Base-by-base conservation (phyloP, 2,888 invertebrate species). In the Acleris emargana region DNA sequence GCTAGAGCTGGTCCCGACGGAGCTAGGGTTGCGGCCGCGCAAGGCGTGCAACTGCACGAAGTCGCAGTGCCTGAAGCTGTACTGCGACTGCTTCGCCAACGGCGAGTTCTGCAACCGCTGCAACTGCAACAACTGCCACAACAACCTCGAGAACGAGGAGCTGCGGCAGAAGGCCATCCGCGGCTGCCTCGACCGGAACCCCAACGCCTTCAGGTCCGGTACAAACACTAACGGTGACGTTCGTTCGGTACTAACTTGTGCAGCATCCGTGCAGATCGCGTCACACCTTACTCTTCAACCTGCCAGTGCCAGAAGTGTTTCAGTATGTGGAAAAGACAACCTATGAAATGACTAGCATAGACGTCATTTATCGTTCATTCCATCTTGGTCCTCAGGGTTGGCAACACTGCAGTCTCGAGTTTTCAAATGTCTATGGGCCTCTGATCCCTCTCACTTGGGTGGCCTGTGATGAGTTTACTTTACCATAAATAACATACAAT, bases 21-120 rank as follows among this genome's bases (percentile, higher is more conserved):
- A 89, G 11, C 75, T 93, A 38, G 93, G 91, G 0, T 79, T 94
- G 74, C 92, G 96, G 71, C 96, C 97, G 1, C 93, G 97, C 53
- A 99, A 99, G 86, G 99, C 99, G 11, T 99, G 99, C 89, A 99
- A 99, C 87, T 99, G 99, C 89, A 99, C 98, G 38, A 99, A 99
- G 89, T 99, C 99, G 2, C 99, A 99, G 84, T 99, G 99, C 82
- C 94, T 99, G 69, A 99, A 99, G 90, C 88, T 99, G 89, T 99
- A 99, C 86, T 99, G 99, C 92, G 99, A 99, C 85, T 99, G 99
- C 86, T 99, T 99, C 93, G 99, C 99, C 5, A 99, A 99, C 91
- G 99, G 99, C 4, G 99, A 99, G 91, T 99, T 99, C 89, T 99
- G 99, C 91, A 96, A 97, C 86, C 96, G 95, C 86, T 99, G 99